Percentiles rank a stretch among this genome's conserved stretches.
phyloP scores from a whole-genome alignment of 37 sponge, comb jelly and placozoan species.

The Chondrilla cf. caribensis region DNA sequence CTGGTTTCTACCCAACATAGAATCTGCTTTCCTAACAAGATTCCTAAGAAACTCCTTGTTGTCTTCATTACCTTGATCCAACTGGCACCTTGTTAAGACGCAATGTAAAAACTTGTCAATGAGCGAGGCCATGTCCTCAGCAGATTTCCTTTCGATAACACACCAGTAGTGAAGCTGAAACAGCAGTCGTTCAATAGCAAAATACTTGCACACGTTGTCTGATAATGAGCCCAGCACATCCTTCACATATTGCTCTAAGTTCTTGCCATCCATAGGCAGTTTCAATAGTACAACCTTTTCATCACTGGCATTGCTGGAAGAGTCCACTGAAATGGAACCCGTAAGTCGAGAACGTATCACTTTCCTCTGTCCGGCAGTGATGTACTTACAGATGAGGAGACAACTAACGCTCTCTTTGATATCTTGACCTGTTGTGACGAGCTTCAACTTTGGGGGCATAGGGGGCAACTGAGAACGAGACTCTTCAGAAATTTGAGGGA shows the following conservation, averaged over 20 bases:
- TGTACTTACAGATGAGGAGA: constrained; percentile 7
- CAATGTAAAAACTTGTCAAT: too few relatives aligned
- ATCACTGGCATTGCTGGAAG: not conserved
- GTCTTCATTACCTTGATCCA: not conserved
- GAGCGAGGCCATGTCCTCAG: too few relatives aligned
- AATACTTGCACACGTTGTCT: not conserved
- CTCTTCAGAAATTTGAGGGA: not conserved
- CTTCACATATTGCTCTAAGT: not conserved
- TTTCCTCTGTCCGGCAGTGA: not conserved
- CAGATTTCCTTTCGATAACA: too few relatives aligned
- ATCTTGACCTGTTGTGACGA: not conserved
- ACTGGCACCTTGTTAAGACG: too few relatives aligned
- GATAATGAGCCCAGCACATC: not conserved
- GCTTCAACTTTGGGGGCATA: not conserved
- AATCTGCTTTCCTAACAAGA: not conserved
- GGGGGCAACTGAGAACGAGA: not conserved
- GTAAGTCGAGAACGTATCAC: not conserved
- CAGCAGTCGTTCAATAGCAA: constrained; percentile 16
- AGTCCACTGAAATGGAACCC: too few relatives aligned
- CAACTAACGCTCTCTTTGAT: too few relatives aligned
- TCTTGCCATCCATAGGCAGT: not conserved
- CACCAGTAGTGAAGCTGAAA: constrained; percentile 6
- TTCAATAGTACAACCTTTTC: not conserved
- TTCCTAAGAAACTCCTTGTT: not conserved
- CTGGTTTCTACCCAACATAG: too few relatives aligned